Percentiles rank a stretch among this genome's conserved stretches.
Conservation (phyloP, 2,888 invertebrate species). For the Sipha maydis region DNA sequence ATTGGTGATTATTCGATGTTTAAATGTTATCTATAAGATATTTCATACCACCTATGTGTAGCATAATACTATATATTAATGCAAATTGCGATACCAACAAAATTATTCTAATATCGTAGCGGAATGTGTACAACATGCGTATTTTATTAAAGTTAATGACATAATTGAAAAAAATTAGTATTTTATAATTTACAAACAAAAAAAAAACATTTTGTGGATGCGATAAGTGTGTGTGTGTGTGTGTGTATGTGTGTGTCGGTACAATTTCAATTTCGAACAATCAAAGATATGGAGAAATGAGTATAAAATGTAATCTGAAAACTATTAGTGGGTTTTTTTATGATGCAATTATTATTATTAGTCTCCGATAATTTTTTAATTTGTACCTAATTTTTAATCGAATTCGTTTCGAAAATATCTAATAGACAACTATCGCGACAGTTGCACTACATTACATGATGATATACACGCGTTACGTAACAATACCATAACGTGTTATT, state of each 20-base stretch:
- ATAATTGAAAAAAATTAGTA: neutral
- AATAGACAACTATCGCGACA: too few species aligned
- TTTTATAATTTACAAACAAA: neutral
- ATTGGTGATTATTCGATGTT: too few species aligned
- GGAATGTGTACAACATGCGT: neutral
- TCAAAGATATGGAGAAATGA: neutral
- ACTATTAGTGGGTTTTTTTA: neutral
- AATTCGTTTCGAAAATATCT: too few species aligned
- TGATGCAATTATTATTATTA: neutral
- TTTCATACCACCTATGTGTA: too few species aligned
- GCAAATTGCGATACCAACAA: too few species aligned
- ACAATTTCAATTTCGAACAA: neutral
- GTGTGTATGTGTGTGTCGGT: too few species aligned
- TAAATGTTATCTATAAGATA: too few species aligned
- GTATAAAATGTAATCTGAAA: neutral
- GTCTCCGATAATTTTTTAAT: neutral
- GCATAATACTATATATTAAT: too few species aligned
- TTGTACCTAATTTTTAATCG: too few species aligned
- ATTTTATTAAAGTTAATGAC: neutral
- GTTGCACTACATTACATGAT: too few species aligned
- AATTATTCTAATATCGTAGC: neutral
- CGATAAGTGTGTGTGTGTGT: neutral
- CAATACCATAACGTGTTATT: too few species aligned
- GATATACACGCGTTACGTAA: too few species aligned
- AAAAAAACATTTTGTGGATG: neutral